Percentiles rank a stretch among this genome's conserved stretches.
Evolutionary conservation across 2,113 vertebrate species (phyloP).

Genomic region (Phylloscopus whistleri): DNA sequence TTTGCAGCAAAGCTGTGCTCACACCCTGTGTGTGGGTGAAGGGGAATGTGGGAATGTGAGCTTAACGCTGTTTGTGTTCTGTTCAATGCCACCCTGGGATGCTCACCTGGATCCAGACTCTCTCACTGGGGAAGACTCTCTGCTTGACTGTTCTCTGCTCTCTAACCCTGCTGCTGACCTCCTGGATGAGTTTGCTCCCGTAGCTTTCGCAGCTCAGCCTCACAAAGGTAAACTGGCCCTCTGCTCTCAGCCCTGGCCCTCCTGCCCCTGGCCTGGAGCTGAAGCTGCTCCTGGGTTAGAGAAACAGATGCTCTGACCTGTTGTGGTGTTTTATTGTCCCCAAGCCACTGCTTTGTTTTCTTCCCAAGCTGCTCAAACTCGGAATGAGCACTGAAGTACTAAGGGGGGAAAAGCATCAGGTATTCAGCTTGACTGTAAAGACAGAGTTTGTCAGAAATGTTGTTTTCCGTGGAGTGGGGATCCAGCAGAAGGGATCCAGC

Average conservation of each 20-base stretch:
- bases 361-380: background rate
- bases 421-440: background rate
- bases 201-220: constrained; percentile 81
- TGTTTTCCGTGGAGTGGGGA: background rate
- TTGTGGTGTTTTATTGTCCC: background rate
- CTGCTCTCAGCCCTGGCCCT: background rate
- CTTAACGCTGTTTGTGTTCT: constrained; percentile 56
- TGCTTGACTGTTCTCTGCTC: constrained; percentile 90
- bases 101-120: constrained; percentile 80
- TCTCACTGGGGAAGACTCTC: constrained; percentile 87
- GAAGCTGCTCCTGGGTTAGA: background rate
- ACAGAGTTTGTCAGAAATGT: background rate
- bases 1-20: background rate
- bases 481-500: background rate
- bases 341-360: background rate
- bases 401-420: background rate
- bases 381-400: background rate
- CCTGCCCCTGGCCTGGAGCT: fast-evolving
- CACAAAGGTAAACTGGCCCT: constrained; percentile 83
- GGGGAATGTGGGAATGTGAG: background rate
- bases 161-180: constrained; percentile 85
- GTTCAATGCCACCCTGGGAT: constrained; percentile 55
- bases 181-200: constrained; percentile 89
- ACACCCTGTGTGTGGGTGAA: fast-evolving
- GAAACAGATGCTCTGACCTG: background rate